These are phyloP conservation scores for Dorcus hopei DNA, from an alignment of 2,888 invertebrate genomes.

Conservation along the genomic window DNA sequence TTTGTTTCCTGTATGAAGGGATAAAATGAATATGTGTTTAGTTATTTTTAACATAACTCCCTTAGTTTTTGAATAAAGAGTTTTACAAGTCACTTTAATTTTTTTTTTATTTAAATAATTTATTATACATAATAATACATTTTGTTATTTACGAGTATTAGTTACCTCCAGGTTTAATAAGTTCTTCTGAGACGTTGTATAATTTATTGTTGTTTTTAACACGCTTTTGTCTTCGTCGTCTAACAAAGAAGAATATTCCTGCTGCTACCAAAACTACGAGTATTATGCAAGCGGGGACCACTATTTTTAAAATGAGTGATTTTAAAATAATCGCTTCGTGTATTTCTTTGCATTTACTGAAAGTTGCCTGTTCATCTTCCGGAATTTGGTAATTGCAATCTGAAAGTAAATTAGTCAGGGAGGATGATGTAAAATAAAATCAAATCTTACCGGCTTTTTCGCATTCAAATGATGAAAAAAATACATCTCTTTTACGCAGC, in stretches of 20 bases:
- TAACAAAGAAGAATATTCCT: neutral
- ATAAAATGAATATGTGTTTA: too few species aligned
- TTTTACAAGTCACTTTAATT: too few species aligned
- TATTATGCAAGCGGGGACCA: neutral
- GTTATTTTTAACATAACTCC: too few species aligned
- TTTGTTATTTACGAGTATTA: too few species aligned
- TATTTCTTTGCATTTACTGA: neutral
- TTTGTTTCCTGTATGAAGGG: too few species aligned
- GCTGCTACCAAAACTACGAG: neutral
- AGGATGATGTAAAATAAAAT: neutral
- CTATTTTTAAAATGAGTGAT: constrained; percentile 1
- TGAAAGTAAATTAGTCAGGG: neutral
- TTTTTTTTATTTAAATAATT: too few species aligned
- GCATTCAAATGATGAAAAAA: neutral
- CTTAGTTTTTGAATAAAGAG: too few species aligned
- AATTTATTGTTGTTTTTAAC: neutral
- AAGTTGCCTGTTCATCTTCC: neutral
- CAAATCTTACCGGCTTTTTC: neutral
- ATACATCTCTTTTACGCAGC: constrained; percentile 6
- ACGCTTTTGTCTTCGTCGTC: constrained; percentile 2
- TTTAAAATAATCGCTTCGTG: neutral
- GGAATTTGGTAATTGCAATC: constrained; percentile 5
- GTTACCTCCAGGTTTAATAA: too few species aligned
- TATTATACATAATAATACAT: too few species aligned
- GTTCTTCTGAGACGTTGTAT: too few species aligned